Conservation (phyloP, 2,113 vertebrate species). For the Lycaon pictus region DNA sequence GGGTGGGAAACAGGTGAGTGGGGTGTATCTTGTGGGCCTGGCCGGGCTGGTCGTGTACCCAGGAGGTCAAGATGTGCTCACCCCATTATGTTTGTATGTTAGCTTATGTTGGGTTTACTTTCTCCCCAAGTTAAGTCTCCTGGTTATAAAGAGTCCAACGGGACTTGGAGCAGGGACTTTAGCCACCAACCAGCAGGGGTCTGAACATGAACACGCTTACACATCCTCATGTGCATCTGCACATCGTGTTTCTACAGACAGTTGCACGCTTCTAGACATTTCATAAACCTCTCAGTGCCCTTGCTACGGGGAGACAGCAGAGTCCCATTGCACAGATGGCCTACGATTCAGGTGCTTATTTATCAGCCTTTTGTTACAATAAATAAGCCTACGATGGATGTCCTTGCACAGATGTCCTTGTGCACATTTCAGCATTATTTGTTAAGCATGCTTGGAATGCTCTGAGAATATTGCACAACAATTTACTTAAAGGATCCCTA, state of each 20-base stretch:
- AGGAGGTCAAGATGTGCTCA: neutral
- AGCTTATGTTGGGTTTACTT: neutral
- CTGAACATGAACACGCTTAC: neutral
- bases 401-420: neutral
- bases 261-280: neutral
- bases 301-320: neutral
- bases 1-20: neutral
- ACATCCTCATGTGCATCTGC: no score
- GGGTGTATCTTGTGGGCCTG: accelerated
- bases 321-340: neutral
- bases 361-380: neutral
- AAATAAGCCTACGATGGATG: neutral
- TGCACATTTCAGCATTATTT: neutral
- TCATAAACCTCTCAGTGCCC: neutral
- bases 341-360: neutral
- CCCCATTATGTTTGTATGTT: neutral
- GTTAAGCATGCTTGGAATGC: neutral
- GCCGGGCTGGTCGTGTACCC: neutral
- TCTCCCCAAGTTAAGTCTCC: neutral
- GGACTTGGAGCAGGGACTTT: no score
- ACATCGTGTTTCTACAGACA: neutral
- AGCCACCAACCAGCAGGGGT: neutral
- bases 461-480: neutral
- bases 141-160: no score
- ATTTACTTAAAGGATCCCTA: neutral